A percentile compares a stretch with the other conserved stretches of the same genome.
These are phyloP conservation scores for Palythoa grandis DNA, from an alignment of 92 coral and sea anemone genomes.

Conservation along the genomic window DNA sequence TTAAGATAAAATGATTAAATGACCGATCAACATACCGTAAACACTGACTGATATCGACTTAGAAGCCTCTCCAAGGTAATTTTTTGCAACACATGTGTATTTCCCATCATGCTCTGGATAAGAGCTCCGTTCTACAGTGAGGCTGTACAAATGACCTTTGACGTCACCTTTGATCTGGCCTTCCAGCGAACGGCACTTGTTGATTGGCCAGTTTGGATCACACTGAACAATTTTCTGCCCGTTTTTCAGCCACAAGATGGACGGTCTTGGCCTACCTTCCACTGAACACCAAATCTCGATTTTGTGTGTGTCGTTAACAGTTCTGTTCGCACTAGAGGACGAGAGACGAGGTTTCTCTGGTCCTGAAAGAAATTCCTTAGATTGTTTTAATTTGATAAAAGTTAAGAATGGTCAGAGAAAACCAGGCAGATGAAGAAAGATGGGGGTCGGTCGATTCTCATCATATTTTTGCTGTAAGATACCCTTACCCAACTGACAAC, in stretches of 20 bases:
- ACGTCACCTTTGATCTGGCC: constrained; percentile 22
- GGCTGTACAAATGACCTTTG: constrained; percentile 28
- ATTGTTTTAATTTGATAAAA: background rate
- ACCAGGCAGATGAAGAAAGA: too few relatives aligned
- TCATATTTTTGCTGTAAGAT: too few relatives aligned
- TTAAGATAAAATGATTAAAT: background rate
- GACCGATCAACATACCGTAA: background rate
- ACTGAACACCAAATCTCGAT: constrained; percentile 66
- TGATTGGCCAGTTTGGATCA: constrained; percentile 14
- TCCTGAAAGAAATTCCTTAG: background rate
- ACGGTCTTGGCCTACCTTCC: constrained; percentile 72
- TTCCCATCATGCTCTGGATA: constrained; percentile 62
- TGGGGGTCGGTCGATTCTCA: too few relatives aligned
- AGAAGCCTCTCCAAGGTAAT: constrained; percentile 61
- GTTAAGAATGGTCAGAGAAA: too few relatives aligned
- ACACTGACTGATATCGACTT: constrained; percentile 43
- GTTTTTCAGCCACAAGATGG: constrained; percentile 68
- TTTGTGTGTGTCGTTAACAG: constrained; percentile 33
- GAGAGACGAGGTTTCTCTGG: constrained; percentile 12
- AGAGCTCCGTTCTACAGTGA: constrained; percentile 3
- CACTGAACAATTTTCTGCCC: constrained; percentile 27
- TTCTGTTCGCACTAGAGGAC: constrained; percentile 28
- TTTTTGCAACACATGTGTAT: constrained; percentile 71
- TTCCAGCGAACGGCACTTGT: constrained; percentile 12
- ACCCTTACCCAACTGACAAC: too few relatives aligned